Percentiles rank a stretch among this genome's conserved stretches.
Evolutionary conservation across 2,888 invertebrate genomes (phyloP).

Genomic region (Dryobotodes eremita): DNA sequence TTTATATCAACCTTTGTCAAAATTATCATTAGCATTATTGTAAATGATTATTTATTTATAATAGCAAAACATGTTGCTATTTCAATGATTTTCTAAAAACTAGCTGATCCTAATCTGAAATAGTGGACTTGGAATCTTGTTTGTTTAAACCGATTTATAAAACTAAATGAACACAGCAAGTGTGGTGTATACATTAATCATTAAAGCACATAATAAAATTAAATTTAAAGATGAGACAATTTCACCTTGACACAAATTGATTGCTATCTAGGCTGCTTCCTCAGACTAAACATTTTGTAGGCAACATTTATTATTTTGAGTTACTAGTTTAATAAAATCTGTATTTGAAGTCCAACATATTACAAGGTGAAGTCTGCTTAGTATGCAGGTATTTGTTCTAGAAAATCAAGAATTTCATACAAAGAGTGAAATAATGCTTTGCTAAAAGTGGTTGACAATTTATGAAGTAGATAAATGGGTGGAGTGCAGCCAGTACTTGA

Average conservation of each 20-base stretch:
- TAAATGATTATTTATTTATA: slow-evolving; percentile 18
- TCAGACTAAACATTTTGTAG: slow-evolving; percentile 41
- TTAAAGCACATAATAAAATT: slow-evolving; percentile 47
- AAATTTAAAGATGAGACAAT: slow-evolving; percentile 52
- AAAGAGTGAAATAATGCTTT: background rate
- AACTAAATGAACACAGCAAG: slow-evolving; percentile 3
- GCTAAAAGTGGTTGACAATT: slow-evolving; percentile 34
- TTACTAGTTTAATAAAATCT: slow-evolving; percentile 15
- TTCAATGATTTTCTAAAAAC: background rate
- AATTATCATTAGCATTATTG: slow-evolving; percentile 12
- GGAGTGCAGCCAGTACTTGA: background rate
- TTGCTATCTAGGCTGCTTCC: slow-evolving; percentile 68
- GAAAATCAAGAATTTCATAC: background rate
- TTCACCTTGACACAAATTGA: slow-evolving; percentile 80
- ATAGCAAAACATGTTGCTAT: slow-evolving; percentile 1
- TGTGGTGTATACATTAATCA: slow-evolving; percentile 27
- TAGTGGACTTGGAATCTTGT: background rate
- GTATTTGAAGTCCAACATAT: slow-evolving; percentile 20
- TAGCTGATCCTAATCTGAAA: background rate
- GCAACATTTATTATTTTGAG: slow-evolving; percentile 41
- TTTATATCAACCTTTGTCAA: slow-evolving; percentile 9
- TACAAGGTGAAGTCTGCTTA: slow-evolving; percentile 9
- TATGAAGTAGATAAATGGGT: background rate
- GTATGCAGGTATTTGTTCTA: slow-evolving; percentile 1
- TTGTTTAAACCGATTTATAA: background rate